phyloP scores from a whole-genome alignment of 64 coral and sea anemone genomes.

The Pocillopora damicornis region DNA sequence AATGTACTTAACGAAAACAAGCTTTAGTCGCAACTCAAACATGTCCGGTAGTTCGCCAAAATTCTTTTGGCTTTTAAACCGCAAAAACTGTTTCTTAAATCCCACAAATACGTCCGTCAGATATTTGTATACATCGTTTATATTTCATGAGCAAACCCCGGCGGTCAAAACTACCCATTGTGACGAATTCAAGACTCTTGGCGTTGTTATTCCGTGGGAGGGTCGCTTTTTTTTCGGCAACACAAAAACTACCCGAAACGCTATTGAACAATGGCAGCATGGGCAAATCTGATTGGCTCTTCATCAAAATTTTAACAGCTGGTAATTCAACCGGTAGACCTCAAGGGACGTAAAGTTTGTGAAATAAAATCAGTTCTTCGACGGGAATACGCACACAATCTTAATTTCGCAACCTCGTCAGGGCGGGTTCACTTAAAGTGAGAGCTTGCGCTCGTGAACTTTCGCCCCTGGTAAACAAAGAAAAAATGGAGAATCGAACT shows the following conservation, averaged over 20 bases:
- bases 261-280: background rate
- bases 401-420: background rate
- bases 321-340: conserved; percentile 37
- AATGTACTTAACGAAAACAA: conserved; percentile 2
- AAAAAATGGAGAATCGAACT: conserved; percentile 26
- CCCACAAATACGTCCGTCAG: background rate
- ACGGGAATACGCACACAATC: background rate
- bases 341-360: conserved; percentile 42
- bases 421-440: background rate
- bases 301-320: conserved; percentile 34
- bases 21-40: background rate
- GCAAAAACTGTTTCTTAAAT: background rate
- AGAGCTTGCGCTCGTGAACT: background rate
- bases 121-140: conserved; percentile 5
- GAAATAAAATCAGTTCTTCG: background rate
- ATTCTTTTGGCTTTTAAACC: background rate
- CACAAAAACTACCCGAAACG: conserved; percentile 44
- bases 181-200: conserved; percentile 17
- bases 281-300: conserved; percentile 14
- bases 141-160: conserved; percentile 19
- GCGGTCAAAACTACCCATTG: background rate
- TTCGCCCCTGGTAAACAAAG: background rate
- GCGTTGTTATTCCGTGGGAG: conserved; percentile 25
- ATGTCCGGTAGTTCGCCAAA: background rate
- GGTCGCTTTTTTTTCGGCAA: background rate